phyloP scores from a whole-genome alignment of 2,888 invertebrate species.

The Nymphalis polychloros region DNA sequence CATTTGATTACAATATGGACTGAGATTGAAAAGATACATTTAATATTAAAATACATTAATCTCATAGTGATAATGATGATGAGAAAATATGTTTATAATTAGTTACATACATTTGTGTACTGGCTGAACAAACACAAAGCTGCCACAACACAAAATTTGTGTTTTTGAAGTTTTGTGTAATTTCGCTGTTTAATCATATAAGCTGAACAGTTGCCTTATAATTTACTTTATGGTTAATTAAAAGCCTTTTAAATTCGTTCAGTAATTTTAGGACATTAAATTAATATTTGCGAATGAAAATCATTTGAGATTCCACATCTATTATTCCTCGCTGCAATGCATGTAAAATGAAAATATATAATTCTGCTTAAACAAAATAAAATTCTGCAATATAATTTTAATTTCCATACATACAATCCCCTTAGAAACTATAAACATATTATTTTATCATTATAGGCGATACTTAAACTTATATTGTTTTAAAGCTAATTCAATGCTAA shows the following conservation, averaged over 20 bases:
- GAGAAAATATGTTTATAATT: neutral
- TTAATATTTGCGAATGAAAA: neutral
- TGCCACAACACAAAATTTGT: neutral
- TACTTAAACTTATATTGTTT: neutral
- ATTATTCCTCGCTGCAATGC: too few relatives aligned
- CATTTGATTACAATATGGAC: neutral
- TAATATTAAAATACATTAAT: neutral
- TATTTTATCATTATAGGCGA: neutral
- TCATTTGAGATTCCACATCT: conserved; percentile 2
- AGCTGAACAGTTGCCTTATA: conserved; percentile 6
- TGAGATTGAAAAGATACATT: conserved; percentile 7
- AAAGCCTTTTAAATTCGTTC: conserved; percentile 11
- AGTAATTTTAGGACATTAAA: neutral
- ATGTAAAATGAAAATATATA: neutral
- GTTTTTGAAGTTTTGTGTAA: neutral
- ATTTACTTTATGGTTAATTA: conserved; percentile 4
- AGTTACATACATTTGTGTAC: neutral
- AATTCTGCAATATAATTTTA: neutral
- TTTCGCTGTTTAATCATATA: neutral
- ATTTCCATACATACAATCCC: neutral
- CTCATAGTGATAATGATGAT: neutral
- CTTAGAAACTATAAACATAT: neutral
- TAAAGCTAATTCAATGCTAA: neutral
- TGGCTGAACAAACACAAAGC: neutral
- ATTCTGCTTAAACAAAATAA: neutral